Conservation (phyloP, 2,888 invertebrate species). For the Buathra laborator region DNA sequence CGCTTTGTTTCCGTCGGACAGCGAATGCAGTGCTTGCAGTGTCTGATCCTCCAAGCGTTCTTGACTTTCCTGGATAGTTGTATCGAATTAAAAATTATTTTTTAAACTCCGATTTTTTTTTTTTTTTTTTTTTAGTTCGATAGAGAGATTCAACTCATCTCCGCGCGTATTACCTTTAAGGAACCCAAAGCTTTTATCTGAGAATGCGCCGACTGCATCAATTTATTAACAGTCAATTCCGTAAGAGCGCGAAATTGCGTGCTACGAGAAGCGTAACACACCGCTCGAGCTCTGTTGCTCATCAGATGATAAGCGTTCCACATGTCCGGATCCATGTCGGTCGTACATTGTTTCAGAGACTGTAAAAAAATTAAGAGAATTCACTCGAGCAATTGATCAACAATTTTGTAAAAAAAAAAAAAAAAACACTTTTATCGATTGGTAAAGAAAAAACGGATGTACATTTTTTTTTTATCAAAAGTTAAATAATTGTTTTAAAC, state of each 20-base stretch:
- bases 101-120: neutral
- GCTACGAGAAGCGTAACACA: slow-evolving; percentile 89
- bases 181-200: slow-evolving; percentile 85
- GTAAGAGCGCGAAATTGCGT: slow-evolving; percentile 89
- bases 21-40: slow-evolving; percentile 83
- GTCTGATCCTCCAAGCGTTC: slow-evolving; percentile 85
- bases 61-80: slow-evolving; percentile 83
- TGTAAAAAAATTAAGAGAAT: slow-evolving; percentile 75
- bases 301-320: slow-evolving; percentile 91
- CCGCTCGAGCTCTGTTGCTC: slow-evolving; percentile 89
- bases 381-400: slow-evolving; percentile 26
- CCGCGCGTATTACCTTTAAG: slow-evolving; percentile 83
- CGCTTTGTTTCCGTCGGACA: slow-evolving; percentile 85
- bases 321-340: slow-evolving; percentile 88
- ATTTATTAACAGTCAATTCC: slow-evolving; percentile 88
- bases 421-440: neutral
- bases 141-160: neutral
- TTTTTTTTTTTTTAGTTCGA: too few species aligned
- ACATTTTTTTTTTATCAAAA: neutral
- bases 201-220: slow-evolving; percentile 86
- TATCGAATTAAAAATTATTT: neutral
- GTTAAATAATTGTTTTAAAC: neutral
- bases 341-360: slow-evolving; percentile 88
- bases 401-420: slow-evolving; percentile 2
- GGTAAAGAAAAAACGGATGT: neutral